phyloP scores from a whole-genome alignment of 2,797 vertebrate genomes.

The Sebastes nivosus region DNA sequence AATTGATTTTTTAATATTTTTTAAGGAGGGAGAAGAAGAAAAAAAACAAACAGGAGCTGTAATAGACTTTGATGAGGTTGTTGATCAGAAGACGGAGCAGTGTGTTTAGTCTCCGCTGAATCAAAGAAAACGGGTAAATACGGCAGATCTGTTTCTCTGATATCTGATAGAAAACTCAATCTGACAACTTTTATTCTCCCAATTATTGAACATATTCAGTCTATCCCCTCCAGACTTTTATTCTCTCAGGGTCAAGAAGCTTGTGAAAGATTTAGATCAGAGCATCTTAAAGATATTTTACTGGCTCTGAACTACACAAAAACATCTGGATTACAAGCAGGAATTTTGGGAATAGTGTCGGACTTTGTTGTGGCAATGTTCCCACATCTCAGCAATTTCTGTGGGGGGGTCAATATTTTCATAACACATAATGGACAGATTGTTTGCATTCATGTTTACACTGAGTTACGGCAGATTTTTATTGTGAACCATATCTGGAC shows the following conservation, averaged over 20 bases:
- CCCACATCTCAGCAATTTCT: no score
- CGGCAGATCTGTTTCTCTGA: background rate
- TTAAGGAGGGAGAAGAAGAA: background rate
- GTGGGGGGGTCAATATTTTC: no score
- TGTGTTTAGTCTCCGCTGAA: constrained; percentile 35
- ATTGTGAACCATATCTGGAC: no score
- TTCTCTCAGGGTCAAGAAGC: background rate
- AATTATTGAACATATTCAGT: background rate
- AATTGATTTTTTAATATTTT: constrained; percentile 58
- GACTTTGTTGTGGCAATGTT: no score
- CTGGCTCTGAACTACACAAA: background rate
- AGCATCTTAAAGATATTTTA: background rate
- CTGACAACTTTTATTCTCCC: background rate
- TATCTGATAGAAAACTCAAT: background rate
- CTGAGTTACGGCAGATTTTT: no score
- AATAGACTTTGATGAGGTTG: constrained; percentile 59
- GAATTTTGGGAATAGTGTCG: no score
- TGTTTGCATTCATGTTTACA: no score
- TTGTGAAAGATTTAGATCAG: background rate
- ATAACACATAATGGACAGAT: no score
- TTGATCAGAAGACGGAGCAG: constrained; percentile 46
- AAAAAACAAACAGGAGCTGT: background rate
- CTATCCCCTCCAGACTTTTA: background rate
- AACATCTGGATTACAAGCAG: no score
- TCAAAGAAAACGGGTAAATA: constrained; percentile 3